Evolutionary conservation across 2,113 vertebrate genomes (phyloP), one percentile per base, ranked within the genome.

Genomic region (Pelodiscus sinensis): DNA sequence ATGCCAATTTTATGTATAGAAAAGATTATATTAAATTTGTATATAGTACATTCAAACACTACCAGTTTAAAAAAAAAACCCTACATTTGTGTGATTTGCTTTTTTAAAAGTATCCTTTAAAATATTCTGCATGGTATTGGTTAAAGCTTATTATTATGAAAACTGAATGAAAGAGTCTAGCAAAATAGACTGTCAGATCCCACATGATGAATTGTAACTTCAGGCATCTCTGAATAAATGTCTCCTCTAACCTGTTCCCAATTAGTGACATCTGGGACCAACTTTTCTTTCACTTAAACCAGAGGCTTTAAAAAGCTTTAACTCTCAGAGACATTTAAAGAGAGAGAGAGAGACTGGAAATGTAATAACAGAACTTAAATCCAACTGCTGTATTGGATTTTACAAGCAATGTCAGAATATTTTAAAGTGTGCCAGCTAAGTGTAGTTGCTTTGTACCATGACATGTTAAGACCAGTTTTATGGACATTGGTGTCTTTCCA

Each of bases 251-350:
- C 94, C 97, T 98, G 97, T 90, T 97, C 96, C 79, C 95, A 97
- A 97, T 98, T 98, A 98, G 81, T 89, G 91, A 93, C 92, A 96
- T 82, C 78, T 94, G 94, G 94, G 90, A 89, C 81, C 90, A 95
- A 93, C 93, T 94, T 96, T 94, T 82, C 82, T 87, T 96, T 87
- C 85, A 94, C 94, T 96, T 93, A 84, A 96, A 95, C 84, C 87
- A 90, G 8, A 84, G 92, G 44, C 89, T 94, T 79, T 82, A 57
- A 84, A 79, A 84, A 83, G 27, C 62, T 89, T 89, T 89, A 65
- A 77, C 60, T 95, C 82, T 51, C 22, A 84, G 13, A 38, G 1
- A 35, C 1, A 4, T 38, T 4, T 27, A 6, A 87, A 81, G 83
- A 56, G 15, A 6, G 35, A 79, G 78, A 25, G 5, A 31, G 55